A percentile compares a stretch with the other conserved stretches of the same genome.
phyloP scores from a whole-genome alignment of 2,797 vertebrate genomes.

The Intellagama lesueurii region DNA sequence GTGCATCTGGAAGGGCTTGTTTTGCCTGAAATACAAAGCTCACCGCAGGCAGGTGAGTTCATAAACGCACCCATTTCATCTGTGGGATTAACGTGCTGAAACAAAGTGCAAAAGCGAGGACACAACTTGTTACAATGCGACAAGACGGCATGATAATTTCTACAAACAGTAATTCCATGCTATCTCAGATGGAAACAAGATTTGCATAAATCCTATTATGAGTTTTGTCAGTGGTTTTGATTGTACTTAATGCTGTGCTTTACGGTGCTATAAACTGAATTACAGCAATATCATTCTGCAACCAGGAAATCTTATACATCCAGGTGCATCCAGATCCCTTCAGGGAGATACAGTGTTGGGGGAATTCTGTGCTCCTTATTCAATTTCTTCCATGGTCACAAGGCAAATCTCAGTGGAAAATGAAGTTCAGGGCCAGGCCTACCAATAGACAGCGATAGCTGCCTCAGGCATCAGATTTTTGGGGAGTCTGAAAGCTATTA shows the following conservation, averaged over 20 bases:
- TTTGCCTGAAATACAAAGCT: constrained; percentile 38
- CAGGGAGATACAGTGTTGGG: not conserved
- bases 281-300: constrained; percentile 12
- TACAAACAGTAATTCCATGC: constrained; percentile 41
- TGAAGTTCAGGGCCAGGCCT: not conserved
- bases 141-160: constrained; percentile 8
- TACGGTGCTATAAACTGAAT: constrained; percentile 45
- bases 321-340: constrained; percentile 16
- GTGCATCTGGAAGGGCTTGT: not conserved
- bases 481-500: not conserved
- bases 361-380: not conserved
- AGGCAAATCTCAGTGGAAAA: not conserved
- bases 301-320: constrained; percentile 24
- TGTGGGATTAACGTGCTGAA: constrained; percentile 31
- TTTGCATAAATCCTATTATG: constrained; percentile 62
- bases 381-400: not conserved
- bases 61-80: not conserved
- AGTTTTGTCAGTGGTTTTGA: constrained; percentile 40
- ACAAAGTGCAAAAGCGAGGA: constrained; percentile 35
- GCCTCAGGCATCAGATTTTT: not conserved
- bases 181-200: constrained; percentile 48
- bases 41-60: constrained; percentile 18
- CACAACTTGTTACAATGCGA: not conserved
- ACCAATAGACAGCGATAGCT: too few relatives aligned
- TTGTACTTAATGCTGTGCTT: constrained; percentile 58